Percentiles rank a stretch among this genome's conserved stretches.
Evolutionary conservation across 1,140 invertebrate species (phyloP).

Genomic region (Ephestia elutella): DNA sequence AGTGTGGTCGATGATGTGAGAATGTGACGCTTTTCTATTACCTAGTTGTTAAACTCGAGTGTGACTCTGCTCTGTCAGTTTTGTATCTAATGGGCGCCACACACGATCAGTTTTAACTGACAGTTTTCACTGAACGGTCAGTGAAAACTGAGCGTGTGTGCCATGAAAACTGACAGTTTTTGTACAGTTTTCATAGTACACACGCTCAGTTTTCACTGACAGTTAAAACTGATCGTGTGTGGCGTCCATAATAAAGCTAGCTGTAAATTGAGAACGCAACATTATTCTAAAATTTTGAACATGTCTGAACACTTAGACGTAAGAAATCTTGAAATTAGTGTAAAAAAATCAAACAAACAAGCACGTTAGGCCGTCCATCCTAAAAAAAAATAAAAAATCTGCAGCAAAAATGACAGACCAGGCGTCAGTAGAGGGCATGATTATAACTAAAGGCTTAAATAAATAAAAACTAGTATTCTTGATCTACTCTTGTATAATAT

Average conservation of each 20-base stretch:
- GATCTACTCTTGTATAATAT: slow-evolving; percentile 59
- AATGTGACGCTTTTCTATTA: slow-evolving; percentile 57
- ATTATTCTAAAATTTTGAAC: slow-evolving; percentile 11
- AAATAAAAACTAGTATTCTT: slow-evolving; percentile 47
- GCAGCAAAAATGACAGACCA: slow-evolving; percentile 35
- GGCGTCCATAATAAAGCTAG: background rate
- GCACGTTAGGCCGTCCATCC: slow-evolving; percentile 46
- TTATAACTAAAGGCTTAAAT: slow-evolving; percentile 37
- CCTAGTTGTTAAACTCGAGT: slow-evolving; percentile 41
- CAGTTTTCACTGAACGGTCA: too few relatives aligned
- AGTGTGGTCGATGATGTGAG: slow-evolving; percentile 41
- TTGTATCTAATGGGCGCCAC: slow-evolving; percentile 11
- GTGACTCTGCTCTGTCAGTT: slow-evolving; percentile 34
- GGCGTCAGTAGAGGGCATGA: slow-evolving; percentile 41
- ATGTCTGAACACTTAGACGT: slow-evolving; percentile 30
- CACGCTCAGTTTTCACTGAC: too few relatives aligned
- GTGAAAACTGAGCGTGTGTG: too few relatives aligned
- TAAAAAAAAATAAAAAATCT: slow-evolving; percentile 10
- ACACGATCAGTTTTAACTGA: too few relatives aligned
- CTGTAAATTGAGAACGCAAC: slow-evolving; percentile 2
- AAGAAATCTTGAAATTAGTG: slow-evolving; percentile 20
- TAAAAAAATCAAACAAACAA: slow-evolving; percentile 14
- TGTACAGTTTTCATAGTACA: too few relatives aligned
- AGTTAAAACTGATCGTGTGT: too few relatives aligned
- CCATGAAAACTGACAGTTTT: too few relatives aligned